phyloP scores from a whole-genome alignment of 2,797 vertebrate species.

The Podarcis lilfordi region DNA sequence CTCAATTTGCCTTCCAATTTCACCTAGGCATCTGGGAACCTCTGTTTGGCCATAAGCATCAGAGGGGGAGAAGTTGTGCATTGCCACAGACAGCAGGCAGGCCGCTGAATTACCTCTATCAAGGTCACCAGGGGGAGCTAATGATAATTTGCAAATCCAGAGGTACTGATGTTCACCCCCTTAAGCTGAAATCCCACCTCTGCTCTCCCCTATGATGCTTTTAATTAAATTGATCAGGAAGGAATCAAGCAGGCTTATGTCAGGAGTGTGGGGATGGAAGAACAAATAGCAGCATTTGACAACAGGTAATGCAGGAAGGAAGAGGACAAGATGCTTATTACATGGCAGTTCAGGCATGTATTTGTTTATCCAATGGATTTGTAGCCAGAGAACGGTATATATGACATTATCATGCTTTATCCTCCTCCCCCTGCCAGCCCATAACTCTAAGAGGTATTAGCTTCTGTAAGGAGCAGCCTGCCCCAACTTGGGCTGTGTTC shows the following conservation, averaged over 20 bases:
- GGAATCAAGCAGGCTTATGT: conserved; percentile 56
- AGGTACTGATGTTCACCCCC: conserved; percentile 30
- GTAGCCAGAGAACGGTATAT: neutral
- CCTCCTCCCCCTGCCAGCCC: neutral
- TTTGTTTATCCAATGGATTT: neutral
- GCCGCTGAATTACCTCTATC: conserved; percentile 35
- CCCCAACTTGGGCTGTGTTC: too few relatives aligned
- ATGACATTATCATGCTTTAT: too few relatives aligned
- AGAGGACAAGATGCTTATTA: conserved; percentile 25
- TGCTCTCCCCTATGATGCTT: conserved; percentile 41
- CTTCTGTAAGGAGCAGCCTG: too few relatives aligned
- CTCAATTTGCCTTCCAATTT: conserved; percentile 10
- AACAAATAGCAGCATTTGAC: conserved; percentile 52
- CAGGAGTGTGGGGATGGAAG: conserved; percentile 36
- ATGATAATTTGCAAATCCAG: conserved; percentile 41
- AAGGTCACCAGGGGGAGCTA: conserved; percentile 45
- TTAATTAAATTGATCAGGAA: conserved; percentile 59
- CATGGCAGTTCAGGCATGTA: neutral
- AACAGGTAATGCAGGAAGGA: conserved; percentile 43
- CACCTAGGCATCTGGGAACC: conserved; percentile 29
- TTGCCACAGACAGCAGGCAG: neutral
- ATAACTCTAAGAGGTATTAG: neutral
- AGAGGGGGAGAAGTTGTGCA: conserved; percentile 21
- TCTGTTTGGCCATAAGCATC: conserved; percentile 28
- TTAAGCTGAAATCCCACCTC: conserved; percentile 58